Evolutionary conservation across 2,113 vertebrate genomes (phyloP), one percentile per base, ranked within the genome.

Genomic region (Ascaphus truei): DNA sequence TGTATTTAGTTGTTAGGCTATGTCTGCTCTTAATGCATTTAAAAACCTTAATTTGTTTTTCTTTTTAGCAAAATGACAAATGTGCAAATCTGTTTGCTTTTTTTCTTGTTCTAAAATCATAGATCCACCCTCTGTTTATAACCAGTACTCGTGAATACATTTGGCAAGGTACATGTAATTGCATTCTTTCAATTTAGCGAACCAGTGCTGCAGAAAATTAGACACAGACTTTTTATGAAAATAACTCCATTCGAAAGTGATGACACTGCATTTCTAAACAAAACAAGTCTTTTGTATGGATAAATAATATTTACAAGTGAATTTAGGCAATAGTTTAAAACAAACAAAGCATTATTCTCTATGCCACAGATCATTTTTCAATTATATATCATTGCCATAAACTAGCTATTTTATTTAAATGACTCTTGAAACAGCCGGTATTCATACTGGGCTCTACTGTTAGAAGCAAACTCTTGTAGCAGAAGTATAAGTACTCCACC

Each of bases 161-260:
- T 52, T 69, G 27, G 45, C 23, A 31, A 69, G 67, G 67, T 61
- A 41, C 67, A 52, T 60, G 67, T 61, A 69, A 69, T 69, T 52
- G 67, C 67, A 61, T 61, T 60, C 57, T 69, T 69, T 69, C 67
- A 69, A 69, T 69, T 61, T 69, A 61, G 56, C 43, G 51, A 69
- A 69, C 67, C 67, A 69, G n/a, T 52, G 67, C 67, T 27, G 56
- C 67, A 69, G 56, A 69, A 69, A 69, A 69, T 69, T 69, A 60
- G 56, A 69, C 67, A 60, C 39, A 27, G 57, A 41, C 67, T 69
- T 69, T 68, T 69, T 69, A 61, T 61, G 53, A 66, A 66, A 66
- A 56, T 56, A 36, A 30, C 37, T 56, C 16, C 3, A 36, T 11
- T 16, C 39, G 45, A 48, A 52, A 69, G 25, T 16, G 56, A 61